Evolutionary conservation across 2,888 invertebrate species (phyloP), one percentile per base, ranked within the genome.

Genomic region (Drosophila parthenogenetica): DNA sequence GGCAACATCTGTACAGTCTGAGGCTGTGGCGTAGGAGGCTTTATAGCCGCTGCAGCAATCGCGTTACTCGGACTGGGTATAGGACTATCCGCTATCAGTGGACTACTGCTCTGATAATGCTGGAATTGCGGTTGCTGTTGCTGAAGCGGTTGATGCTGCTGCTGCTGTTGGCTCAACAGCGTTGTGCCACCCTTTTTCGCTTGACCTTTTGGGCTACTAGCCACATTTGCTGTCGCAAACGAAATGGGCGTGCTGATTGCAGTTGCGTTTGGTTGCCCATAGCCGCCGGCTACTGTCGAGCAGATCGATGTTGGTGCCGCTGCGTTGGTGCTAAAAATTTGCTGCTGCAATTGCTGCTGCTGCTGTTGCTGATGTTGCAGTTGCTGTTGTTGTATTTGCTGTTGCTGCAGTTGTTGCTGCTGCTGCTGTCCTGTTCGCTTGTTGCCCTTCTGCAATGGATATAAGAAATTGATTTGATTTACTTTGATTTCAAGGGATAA

Each of bases 181-280:
- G 87, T 72, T 54, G 79, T 74, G 73, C 77, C 71, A 69, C 85
- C 87, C 90, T 92, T 92, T 92, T 92, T 92, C 92, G 92, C 78
- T 92, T 92, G 89, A 90, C 92, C 90, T 91, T 92, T 92, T 91
- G 92, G 88, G 89, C 91, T 90, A 89, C 91, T 87, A 90, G 91
- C 92, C 91, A 92, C 90, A 90, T 91, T 90, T 90, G 92, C 89
- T 90, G 92, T 80, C 90, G 92, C 88, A 90, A 91, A 90, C 90
- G 91, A 87, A 90, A 87, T 89, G 89, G 91, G 89, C 89, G 91
- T 90, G 79, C 89, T 91, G 82, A 91, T 89, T 89, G 91, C 80
- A 79, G 91, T 83, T 90, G 91, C 89, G 82, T 91, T 90, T 89
- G 90, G 80, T 89, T 91, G 91, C 88, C 91, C 91, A 91, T 92